Percentiles rank a stretch among this genome's conserved stretches.
Evolutionary conservation across 2,888 invertebrate species (phyloP).

Genomic region (Noctuana brunneofusca): DNA sequence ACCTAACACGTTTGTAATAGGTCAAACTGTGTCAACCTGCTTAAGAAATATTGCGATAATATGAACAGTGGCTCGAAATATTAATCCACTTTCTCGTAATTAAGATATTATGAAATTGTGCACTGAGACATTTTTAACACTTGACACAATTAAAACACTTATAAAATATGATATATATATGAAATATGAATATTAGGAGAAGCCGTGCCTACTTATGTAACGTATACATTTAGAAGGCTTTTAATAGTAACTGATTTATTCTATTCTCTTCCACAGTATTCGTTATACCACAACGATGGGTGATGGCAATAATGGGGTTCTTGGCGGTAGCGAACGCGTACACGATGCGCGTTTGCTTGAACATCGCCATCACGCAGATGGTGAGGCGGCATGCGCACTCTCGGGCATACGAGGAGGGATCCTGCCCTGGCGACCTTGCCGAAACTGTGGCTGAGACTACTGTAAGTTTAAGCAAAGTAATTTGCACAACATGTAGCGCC

Average conservation of each 20-base stretch:
- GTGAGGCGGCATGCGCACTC: slow-evolving; percentile 63
- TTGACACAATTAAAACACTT: background rate
- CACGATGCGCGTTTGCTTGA: slow-evolving; percentile 88
- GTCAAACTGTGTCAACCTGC: background rate
- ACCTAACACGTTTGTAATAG: slow-evolving; percentile 1
- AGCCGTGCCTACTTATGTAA: no score
- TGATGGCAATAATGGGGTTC: slow-evolving; percentile 89
- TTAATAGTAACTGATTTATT: background rate
- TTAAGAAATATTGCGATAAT: background rate
- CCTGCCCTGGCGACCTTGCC: slow-evolving; percentile 61
- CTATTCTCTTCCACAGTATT: slow-evolving; percentile 69
- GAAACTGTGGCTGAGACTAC: slow-evolving; percentile 51
- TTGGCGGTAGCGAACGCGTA: slow-evolving; percentile 88
- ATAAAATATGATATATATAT: background rate
- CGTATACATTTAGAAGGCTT: no score
- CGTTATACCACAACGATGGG: slow-evolving; percentile 86
- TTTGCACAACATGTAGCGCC: background rate
- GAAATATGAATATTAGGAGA: no score
- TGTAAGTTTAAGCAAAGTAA: slow-evolving; percentile 47
- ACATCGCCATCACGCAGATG: slow-evolving; percentile 89
- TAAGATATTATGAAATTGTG: slow-evolving; percentile 6
- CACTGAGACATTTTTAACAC: background rate
- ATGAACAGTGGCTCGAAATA: background rate
- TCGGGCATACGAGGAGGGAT: slow-evolving; percentile 58
- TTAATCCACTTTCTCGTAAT: slow-evolving; percentile 20